These are phyloP conservation scores for Rhea pennata DNA, from an alignment of 2,113 vertebrate species.

Conservation along the genomic window DNA sequence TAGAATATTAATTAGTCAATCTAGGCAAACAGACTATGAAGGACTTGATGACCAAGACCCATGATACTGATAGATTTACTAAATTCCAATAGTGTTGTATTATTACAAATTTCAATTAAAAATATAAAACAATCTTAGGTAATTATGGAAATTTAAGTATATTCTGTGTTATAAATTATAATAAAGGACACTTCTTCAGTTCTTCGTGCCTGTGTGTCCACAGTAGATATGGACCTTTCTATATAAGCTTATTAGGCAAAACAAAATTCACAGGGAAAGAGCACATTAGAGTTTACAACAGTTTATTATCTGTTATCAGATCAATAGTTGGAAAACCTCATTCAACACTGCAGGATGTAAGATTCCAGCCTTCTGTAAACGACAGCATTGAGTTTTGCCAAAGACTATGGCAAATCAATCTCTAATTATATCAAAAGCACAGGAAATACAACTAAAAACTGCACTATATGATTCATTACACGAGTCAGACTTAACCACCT, in stretches of 20 bases:
- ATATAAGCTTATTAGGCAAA: slow-evolving; percentile 35
- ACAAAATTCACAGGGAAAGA: not conserved
- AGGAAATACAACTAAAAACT: slow-evolving; percentile 30
- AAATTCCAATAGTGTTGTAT: not conserved
- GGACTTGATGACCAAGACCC: not conserved
- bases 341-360: slow-evolving; percentile 23
- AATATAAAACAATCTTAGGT: slow-evolving; percentile 12
- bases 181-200: not conserved
- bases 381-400: slow-evolving; percentile 34
- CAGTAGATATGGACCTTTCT: not conserved
- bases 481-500: not conserved
- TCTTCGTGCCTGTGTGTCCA: not conserved
- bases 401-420: not conserved
- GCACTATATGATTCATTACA: not conserved
- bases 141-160: slow-evolving; percentile 46
- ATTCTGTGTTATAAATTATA: not conserved
- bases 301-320: not conserved
- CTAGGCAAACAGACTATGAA: not conserved
- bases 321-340: not conserved
- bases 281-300: no score
- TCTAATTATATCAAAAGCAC: slow-evolving; percentile 24
- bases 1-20: not conserved
- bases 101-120: slow-evolving; percentile 37
- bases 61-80: not conserved
- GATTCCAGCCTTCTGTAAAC: not conserved